Conservation (phyloP, 2,113 vertebrate genomes). For the Poecilia latipinna region DNA sequence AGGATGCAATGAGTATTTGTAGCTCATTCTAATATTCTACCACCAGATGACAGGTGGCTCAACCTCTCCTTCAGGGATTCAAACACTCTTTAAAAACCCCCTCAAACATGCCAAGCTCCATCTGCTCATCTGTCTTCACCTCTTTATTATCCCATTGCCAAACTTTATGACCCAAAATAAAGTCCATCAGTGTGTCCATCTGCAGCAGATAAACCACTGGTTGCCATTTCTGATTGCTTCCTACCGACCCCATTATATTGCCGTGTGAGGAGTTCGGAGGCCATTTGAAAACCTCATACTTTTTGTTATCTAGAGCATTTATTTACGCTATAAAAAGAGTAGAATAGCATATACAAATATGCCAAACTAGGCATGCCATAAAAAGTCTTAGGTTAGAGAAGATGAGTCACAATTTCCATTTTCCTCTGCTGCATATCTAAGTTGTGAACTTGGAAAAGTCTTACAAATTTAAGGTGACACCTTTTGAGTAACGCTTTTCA, state of each 20-base stretch:
- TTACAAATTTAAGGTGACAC: no score
- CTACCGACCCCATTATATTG: neutral
- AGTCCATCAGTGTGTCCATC: neutral
- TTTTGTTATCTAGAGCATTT: no score
- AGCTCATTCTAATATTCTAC: neutral
- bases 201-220: neutral
- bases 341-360: no score
- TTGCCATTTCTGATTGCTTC: neutral
- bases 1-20: neutral
- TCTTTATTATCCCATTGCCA: neutral
- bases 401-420: no score
- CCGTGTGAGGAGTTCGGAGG: no score
- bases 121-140: neutral
- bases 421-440: no score
- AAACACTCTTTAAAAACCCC: conserved; percentile 1
- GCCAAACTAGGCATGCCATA: no score
- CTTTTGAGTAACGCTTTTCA: no score
- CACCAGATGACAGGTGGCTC: neutral
- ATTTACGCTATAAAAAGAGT: no score
- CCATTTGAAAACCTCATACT: no score
- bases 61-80: neutral
- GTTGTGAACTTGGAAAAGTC: no score
- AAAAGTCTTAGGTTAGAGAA: no score
- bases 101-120: neutral
- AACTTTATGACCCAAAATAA: neutral